Percentiles rank a stretch among this genome's conserved stretches.
Conservation (phyloP, 2,797 vertebrate species). For the Chaenodraco wilsoni region DNA sequence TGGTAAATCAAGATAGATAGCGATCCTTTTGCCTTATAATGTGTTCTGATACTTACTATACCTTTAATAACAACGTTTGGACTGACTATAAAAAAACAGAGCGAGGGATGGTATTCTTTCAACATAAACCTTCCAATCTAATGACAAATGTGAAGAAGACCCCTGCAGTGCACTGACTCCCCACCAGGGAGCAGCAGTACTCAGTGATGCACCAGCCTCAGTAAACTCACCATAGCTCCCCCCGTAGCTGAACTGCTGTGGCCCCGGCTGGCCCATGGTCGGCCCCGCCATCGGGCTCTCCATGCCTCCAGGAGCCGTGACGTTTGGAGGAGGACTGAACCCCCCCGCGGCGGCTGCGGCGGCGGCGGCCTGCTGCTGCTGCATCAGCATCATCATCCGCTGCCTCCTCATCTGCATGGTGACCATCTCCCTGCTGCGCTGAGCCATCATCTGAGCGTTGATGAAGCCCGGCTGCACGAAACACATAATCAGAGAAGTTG, state of each 20-base stretch:
- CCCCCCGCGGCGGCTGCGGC: conserved; percentile 84
- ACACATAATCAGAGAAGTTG: background rate
- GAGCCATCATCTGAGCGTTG: conserved; percentile 96
- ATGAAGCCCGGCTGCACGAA: conserved; percentile 88
- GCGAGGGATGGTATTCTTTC: background rate
- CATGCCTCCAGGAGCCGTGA: conserved; percentile 92
- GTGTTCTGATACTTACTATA: conserved; percentile 6
- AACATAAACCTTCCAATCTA: background rate
- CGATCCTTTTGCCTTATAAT: background rate
- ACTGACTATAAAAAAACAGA: conserved; percentile 14
- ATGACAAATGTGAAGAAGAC: background rate
- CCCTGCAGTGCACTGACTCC: conserved; percentile 17
- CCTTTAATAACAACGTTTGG: conserved; percentile 4
- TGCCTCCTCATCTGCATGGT: conserved; percentile 94
- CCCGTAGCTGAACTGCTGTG: conserved; percentile 92
- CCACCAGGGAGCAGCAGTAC: conserved; percentile 67
- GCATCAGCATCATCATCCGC: conserved; percentile 94
- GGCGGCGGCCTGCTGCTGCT: conserved; percentile 88
- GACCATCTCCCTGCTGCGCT: conserved; percentile 92
- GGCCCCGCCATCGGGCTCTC: conserved; percentile 89
- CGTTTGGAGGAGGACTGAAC: conserved; percentile 95
- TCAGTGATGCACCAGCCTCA: background rate
- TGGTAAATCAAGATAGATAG: conserved; percentile 2
- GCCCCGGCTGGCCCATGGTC: conserved; percentile 89
- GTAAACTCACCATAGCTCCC: conserved; percentile 89